A percentile compares a stretch with the other conserved stretches of the same genome.
phyloP scores from a whole-genome alignment of 2,113 vertebrate genomes.

The Brienomyrus brachyistius region DNA sequence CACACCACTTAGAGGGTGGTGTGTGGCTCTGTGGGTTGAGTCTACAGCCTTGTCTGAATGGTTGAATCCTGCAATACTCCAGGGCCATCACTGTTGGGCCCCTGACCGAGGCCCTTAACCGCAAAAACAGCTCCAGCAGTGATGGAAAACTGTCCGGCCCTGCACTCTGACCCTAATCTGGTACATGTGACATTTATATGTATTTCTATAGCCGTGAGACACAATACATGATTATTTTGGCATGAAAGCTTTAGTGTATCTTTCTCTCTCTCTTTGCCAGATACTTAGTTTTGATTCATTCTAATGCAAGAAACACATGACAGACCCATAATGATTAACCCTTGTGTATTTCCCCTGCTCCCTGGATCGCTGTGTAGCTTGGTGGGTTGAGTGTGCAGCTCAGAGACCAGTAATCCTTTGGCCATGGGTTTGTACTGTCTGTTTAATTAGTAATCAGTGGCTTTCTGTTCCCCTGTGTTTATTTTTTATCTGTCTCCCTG shows the following conservation, averaged over 20 bases:
- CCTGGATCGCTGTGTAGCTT: no score
- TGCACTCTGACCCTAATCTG: neutral
- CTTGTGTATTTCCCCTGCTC: no score
- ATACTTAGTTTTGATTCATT: neutral
- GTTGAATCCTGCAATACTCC: neutral
- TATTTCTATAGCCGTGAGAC: neutral
- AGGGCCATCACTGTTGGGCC: neutral
- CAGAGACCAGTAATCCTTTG: no score
- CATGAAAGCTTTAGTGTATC: neutral
- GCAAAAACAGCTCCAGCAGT: neutral
- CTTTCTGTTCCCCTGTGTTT: no score
- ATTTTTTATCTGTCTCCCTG: no score
- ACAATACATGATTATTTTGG: neutral
- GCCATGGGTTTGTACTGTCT: no score
- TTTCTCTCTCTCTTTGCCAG: neutral
- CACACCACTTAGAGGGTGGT: neutral
- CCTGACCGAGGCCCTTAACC: neutral
- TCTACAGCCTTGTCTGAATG: neutral
- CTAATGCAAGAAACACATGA: neutral
- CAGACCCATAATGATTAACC: neutral
- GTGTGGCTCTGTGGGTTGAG: neutral
- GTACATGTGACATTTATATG: neutral
- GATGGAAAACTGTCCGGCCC: neutral
- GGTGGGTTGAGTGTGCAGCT: no score
- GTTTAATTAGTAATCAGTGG: no score